Base-by-base conservation (phyloP, 37 sponge, comb jelly and placozoan genomes). In the Corticium candelabrum region DNA sequence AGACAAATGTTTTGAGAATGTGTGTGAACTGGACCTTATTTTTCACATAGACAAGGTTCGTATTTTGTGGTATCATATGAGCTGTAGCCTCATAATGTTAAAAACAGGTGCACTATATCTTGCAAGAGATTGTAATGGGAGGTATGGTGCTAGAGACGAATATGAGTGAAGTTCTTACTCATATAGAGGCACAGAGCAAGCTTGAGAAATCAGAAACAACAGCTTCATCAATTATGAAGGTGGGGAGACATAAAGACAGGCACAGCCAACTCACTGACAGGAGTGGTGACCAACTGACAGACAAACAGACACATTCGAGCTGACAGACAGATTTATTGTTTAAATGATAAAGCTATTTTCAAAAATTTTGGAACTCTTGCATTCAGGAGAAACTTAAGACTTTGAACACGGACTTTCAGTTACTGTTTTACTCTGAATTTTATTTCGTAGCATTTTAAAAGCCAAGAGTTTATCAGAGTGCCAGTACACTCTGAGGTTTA, bases 141-240 rank as follows among this genome's bases (percentile, higher is more conserved):
- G 99, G 99, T 35, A 90, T 99, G 91, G 99, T 99, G 3, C 84
- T 99, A 39, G 99, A 99, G 82, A 99, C 99, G 27, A 99, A 88
- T 75, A 89, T 90, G 87, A 78, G 80, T 56, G 99, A 92, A 77
- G 89, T 99, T 39, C 79, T 95, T 3, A 79, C 84, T 1, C 93
- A 95, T 70, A 74, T 95, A 39, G 93, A 99, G 2, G 91, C 89
- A 5, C 99, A 99, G 76, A 86, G 33, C 76, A 95, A 86, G 68
- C 70, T 89, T 82, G 99, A 99, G 86, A 99, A 99, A 77, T 80
- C 85, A 5, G 93, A 99, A 68, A 40, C 69, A 67, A 80, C 83
- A 1, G 81, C 94, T 3, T 70, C 86, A 15, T 39, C 80, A n/a
- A 68, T 77, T 37, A 79, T 92, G 34, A 89, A 80, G 88, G 90